Conservation (phyloP, 2,888 invertebrate species). For the Acleris laterana region DNA sequence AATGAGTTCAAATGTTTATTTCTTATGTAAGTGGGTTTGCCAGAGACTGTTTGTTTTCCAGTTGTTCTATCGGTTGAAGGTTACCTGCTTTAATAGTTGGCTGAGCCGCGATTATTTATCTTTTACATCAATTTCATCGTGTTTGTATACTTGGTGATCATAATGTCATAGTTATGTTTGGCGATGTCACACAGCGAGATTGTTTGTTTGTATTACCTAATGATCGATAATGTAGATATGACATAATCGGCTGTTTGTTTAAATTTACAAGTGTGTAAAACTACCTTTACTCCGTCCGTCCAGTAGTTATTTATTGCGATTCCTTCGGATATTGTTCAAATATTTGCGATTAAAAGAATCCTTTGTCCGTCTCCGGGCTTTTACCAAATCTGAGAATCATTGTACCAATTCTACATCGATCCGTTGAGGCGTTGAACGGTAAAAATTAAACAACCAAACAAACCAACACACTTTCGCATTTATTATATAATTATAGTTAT, state of each 20-base stretch:
- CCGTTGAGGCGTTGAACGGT: too few species aligned
- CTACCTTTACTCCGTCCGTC: neutral
- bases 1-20: neutral
- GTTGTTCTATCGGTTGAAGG: constrained; percentile 8
- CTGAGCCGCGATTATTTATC: constrained; percentile 22
- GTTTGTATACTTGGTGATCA: constrained; percentile 29
- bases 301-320: too few species aligned
- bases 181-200: constrained; percentile 23
- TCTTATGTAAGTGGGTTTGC: neutral
- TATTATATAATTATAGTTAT: too few species aligned
- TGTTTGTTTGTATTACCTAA: constrained; percentile 27
- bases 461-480: too few species aligned
- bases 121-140: constrained; percentile 31
- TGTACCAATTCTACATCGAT: too few species aligned
- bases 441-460: too few species aligned
- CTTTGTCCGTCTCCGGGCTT: too few species aligned
- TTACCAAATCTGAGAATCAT: too few species aligned
- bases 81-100: constrained; percentile 12
- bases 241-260: constrained; percentile 15
- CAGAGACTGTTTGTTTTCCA: constrained; percentile 4
- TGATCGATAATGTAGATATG: constrained; percentile 27
- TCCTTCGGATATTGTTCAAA: too few species aligned
- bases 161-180: constrained; percentile 36
- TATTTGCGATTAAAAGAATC: too few species aligned
- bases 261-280: neutral